phyloP scores from a whole-genome alignment of 2,888 invertebrate genomes.

The Phalangium opilio region DNA sequence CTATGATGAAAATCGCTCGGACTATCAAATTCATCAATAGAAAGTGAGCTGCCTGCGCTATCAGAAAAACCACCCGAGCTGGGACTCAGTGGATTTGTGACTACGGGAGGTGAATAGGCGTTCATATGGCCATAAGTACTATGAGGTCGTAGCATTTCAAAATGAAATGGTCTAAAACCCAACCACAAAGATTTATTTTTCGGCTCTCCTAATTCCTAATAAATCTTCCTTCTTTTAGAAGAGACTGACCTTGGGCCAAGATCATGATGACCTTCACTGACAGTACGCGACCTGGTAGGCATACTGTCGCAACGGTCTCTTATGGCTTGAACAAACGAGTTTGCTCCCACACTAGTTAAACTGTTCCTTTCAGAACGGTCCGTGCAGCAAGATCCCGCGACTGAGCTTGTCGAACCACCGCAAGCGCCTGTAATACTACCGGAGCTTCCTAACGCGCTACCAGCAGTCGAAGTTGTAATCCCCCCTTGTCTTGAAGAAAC shows the following conservation, averaged over 20 bases:
- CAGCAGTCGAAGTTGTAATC: constrained; percentile 25
- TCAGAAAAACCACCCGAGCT: constrained; percentile 36
- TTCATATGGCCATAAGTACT: constrained; percentile 14
- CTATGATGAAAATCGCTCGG: constrained; percentile 14
- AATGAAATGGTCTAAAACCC: neutral
- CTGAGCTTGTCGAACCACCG: no score
- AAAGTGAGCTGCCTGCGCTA: constrained; percentile 18
- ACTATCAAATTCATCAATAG: constrained; percentile 19
- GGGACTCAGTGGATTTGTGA: constrained; percentile 32
- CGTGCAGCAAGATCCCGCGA: no score
- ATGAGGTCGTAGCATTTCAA: constrained; percentile 11
- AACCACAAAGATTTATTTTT: no score
- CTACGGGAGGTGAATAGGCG: constrained; percentile 9
- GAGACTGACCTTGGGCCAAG: constrained; percentile 10
- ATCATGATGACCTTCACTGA: constrained; percentile 40
- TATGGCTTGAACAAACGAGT: constrained; percentile 9
- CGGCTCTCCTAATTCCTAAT: no score
- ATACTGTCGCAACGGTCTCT: constrained; percentile 68
- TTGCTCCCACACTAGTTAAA: constrained; percentile 3
- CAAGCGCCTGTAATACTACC: no score
- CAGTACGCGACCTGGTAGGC: constrained; percentile 54
- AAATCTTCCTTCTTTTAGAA: no score
- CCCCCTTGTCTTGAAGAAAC: constrained; percentile 36
- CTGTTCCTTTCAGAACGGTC: no score
- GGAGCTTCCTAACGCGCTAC: neutral